Conservation (phyloP, 2,797 vertebrate species). For the Melanitta fusca region DNA sequence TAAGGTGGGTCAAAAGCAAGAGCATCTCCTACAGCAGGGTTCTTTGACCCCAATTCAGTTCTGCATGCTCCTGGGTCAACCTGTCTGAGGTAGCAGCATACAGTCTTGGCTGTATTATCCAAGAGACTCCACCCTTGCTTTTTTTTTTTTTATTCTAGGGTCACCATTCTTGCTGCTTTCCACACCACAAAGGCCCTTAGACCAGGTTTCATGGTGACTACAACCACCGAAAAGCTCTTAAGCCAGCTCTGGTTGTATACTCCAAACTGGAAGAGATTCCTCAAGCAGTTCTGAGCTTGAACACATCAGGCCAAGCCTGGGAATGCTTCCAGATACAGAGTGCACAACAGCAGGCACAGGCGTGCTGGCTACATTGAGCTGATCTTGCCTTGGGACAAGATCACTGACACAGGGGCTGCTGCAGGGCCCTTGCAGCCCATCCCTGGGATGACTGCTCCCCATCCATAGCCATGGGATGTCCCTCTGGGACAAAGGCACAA, state of each 20-base stretch:
- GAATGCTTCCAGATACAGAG: background rate
- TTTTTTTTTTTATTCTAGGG: fast-evolving
- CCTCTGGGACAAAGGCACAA: background rate
- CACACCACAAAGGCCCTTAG: fast-evolving
- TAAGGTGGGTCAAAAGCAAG: background rate
- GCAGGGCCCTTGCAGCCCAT: background rate
- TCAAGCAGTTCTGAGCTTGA: background rate
- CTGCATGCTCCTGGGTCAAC: background rate
- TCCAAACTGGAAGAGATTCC: background rate
- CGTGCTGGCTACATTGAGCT: background rate
- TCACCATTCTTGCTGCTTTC: background rate
- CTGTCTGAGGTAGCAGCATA: background rate
- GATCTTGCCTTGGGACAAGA: background rate
- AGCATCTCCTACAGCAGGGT: fast-evolving
- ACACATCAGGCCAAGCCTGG: background rate
- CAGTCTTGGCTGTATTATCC: background rate
- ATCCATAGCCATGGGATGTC: background rate
- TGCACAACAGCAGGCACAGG: fast-evolving
- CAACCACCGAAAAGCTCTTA: background rate
- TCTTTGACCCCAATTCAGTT: fast-evolving
- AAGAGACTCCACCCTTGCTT: background rate
- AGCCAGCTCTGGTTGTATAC: background rate
- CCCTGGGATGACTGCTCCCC: background rate
- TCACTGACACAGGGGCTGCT: background rate
- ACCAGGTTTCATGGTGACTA: background rate